Base-by-base conservation (phyloP, 1,140 invertebrate genomes). In the Hylaeus volcanicus region DNA sequence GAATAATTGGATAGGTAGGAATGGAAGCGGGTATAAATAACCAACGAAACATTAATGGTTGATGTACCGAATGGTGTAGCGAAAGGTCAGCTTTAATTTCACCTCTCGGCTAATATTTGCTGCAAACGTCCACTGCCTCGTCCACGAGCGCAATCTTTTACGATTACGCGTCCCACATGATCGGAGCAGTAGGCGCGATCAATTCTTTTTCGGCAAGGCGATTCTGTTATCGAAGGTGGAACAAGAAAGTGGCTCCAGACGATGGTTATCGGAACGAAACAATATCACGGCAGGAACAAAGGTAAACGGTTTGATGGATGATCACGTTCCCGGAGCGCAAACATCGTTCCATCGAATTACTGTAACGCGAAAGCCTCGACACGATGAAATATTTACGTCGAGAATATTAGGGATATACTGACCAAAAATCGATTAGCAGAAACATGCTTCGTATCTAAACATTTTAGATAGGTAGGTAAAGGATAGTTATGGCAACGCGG, bases 261-360 rank as follows among this genome's bases (percentile, higher is more conserved):
- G n/a, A 66, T 65, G 70, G n/a, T 64, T 48, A 51, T 74, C 39
- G 26, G 41, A 26, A 65, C 55, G 70, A 48, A 65, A 45, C 68
- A 55, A 78, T 64, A 72, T 26, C 39, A 15, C 12, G 37, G 48
- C 12, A n/a, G 51, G 61, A n/a, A 56, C 68, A 3, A n/a, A 51
- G n/a, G 60, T 14, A 65, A 79, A 65, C 70, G 70, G 26, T 39
- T 74, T 85, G 77, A 84, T 85, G 66, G 82, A 84, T 84, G 51
- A 69, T 48, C 69, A 43, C 61, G 76, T 83, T 80, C 64, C 26
- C 72, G 53, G 11, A 41, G 55, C 14, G 64, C 48, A 84, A 80
- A 85, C 76, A 84, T 43, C 26, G 48, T 11, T 41, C 75, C 82
- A 85, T 85, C 68, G 43, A 74, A 75, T 85, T 80, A 80, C 82